A percentile compares a stretch with the other conserved stretches of the same genome.
Evolutionary conservation across 2,797 vertebrate species (phyloP).

Genomic region (Tokudaia muenninki): DNA sequence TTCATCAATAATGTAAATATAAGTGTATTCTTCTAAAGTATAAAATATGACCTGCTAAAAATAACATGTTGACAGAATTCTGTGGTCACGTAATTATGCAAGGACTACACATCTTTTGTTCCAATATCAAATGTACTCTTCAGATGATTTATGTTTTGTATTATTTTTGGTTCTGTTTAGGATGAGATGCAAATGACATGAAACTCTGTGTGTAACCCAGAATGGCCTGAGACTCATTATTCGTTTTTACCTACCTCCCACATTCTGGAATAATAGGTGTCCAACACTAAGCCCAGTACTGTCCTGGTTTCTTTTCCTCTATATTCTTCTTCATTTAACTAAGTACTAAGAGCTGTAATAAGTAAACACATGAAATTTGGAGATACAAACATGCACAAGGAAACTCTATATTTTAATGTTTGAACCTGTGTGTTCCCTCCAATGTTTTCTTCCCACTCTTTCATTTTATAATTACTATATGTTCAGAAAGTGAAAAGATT

Average conservation of each 20-base stretch:
- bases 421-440: neutral
- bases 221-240: neutral
- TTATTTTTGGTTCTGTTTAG: neutral
- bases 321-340: neutral
- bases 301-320: neutral
- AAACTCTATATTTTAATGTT: neutral
- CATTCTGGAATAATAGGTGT: neutral
- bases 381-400: too few relatives aligned
- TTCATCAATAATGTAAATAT: neutral
- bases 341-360: neutral
- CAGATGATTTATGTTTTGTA: neutral
- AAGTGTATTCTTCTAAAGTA: neutral
- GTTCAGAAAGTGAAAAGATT: neutral
- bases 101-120: neutral
- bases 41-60: neutral
- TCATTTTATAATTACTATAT: neutral
- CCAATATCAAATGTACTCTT: accelerated
- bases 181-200: neutral
- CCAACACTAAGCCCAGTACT: neutral
- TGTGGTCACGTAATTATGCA: neutral
- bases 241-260: neutral
- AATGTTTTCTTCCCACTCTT: neutral
- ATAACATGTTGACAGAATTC: neutral
- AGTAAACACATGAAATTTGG: accelerated
- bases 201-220: neutral